phyloP scores from a whole-genome alignment of 2,113 vertebrate genomes.

The Vicugna pacos region DNA sequence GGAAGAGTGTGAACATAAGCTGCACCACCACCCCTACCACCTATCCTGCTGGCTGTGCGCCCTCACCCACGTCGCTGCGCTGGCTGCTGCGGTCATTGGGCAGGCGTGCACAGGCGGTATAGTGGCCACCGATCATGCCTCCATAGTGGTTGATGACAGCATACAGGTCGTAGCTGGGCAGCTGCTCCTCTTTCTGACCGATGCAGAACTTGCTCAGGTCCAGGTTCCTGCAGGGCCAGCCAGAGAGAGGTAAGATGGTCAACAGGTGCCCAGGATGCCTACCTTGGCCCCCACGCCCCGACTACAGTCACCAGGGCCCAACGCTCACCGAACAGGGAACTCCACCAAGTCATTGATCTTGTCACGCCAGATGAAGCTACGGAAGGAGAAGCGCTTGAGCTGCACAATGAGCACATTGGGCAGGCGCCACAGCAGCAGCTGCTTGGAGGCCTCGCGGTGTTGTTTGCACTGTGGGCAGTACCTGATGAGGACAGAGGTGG shows the following conservation, averaged over 20 bases:
- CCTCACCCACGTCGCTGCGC: conserved; percentile 97
- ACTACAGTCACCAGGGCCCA: neutral
- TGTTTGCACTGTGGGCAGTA: conserved; percentile 99
- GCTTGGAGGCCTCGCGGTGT: conserved; percentile 97
- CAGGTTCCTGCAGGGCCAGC: conserved; percentile 89
- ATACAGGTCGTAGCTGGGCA: conserved; percentile 96
- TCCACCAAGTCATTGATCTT: conserved; percentile 99
- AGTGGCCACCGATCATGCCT: conserved; percentile 99
- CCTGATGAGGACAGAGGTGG: conserved; percentile 73
- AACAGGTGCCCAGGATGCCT: neutral
- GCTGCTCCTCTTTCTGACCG: conserved; percentile 96
- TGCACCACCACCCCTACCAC: neutral
- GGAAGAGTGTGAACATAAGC: conserved; percentile 52
- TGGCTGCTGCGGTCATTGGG: conserved; percentile 98
- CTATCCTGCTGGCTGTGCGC: conserved; percentile 28
- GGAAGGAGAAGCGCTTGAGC: conserved; percentile 99
- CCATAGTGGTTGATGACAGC: conserved; percentile 99
- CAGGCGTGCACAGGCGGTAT: conserved; percentile 96
- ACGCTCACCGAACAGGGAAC: conserved; percentile 94
- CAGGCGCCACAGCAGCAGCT: conserved; percentile 97
- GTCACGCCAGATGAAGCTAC: conserved; percentile 99
- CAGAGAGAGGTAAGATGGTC: neutral
- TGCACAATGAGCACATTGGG: conserved; percentile 98
- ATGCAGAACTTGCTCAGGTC: conserved; percentile 99
- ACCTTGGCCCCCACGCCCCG: neutral